A percentile compares a stretch with the other conserved stretches of the same genome.
Conservation (phyloP, 2,113 vertebrate species). For the Pantherophis guttatus region DNA sequence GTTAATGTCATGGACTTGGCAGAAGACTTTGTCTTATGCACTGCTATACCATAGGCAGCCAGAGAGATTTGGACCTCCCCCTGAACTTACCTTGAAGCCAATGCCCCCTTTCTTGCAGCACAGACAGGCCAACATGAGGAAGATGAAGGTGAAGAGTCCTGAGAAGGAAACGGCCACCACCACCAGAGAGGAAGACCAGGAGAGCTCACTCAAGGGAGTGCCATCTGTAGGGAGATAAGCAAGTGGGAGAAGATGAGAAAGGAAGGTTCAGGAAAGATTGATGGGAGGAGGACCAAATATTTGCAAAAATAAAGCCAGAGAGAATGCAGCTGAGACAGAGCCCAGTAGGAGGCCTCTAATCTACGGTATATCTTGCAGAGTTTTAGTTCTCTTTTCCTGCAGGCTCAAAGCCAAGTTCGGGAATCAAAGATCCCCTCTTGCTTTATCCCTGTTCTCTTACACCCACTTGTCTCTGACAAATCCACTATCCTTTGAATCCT, state of each 20-base stretch:
- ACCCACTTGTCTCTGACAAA: not conserved
- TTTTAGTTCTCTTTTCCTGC: not conserved
- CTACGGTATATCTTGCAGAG: not conserved
- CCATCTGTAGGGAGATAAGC: slow-evolving; percentile 78
- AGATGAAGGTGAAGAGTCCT: slow-evolving; percentile 87
- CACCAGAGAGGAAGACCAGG: slow-evolving; percentile 88
- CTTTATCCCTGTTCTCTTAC: not conserved
- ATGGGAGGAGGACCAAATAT: not conserved
- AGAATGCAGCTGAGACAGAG: not conserved
- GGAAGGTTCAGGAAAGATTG: not conserved
- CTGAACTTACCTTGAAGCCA: slow-evolving; percentile 89
- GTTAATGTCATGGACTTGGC: not conserved
- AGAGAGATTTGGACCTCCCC: accelerated
- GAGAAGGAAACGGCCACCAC: slow-evolving; percentile 88
- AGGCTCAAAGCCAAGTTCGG: not conserved
- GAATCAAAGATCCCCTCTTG: not conserved
- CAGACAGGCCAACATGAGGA: slow-evolving; percentile 95
- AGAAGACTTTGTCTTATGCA: not conserved
- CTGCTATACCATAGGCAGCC: not conserved
- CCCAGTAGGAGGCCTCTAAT: not conserved
- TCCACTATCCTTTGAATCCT: not conserved
- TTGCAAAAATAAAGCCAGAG: not conserved
- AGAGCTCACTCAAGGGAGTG: slow-evolving; percentile 84
- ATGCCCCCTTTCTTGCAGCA: slow-evolving; percentile 93
- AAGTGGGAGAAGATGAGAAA: slow-evolving; percentile 8